Conservation (phyloP, 2,888 invertebrate genomes). For the Eumerus sabulonum region DNA sequence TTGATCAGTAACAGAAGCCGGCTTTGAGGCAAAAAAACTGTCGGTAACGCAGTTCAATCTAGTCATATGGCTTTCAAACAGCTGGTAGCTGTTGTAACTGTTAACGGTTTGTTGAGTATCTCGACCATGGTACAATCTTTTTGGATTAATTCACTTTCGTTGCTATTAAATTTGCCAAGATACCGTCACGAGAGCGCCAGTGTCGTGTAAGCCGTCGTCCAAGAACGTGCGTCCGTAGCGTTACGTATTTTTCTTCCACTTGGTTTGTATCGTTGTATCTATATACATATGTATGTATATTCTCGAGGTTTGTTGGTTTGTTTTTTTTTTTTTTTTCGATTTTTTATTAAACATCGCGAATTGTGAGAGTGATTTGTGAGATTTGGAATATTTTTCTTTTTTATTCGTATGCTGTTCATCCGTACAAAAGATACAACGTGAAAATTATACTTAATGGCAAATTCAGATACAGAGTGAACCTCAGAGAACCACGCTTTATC, state of each 20-base stretch:
- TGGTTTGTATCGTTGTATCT: not conserved
- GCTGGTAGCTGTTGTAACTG: slow-evolving; percentile 41
- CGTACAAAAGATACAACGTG: slow-evolving; percentile 30
- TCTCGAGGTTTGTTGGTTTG: not conserved
- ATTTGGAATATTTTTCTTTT: slow-evolving; percentile 2
- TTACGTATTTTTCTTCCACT: not conserved
- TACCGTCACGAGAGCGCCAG: slow-evolving; percentile 51
- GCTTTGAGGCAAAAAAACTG: not conserved
- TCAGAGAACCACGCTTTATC: slow-evolving; percentile 15
- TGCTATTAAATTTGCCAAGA: slow-evolving; percentile 65
- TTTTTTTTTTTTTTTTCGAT: not conserved
- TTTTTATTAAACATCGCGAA: slow-evolving; percentile 44
- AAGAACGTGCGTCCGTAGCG: slow-evolving; percentile 50
- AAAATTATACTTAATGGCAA: slow-evolving; percentile 43
- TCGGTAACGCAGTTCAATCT: slow-evolving; percentile 38
- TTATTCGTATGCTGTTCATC: not conserved
- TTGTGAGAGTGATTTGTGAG: slow-evolving; percentile 55
- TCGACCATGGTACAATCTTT: slow-evolving; percentile 30
- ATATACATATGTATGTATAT: no score
- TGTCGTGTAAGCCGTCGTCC: slow-evolving; percentile 53
- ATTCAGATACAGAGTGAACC: slow-evolving; percentile 34
- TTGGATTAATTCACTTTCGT: slow-evolving; percentile 64
- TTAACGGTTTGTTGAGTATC: slow-evolving; percentile 66
- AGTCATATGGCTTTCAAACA: slow-evolving; percentile 6
- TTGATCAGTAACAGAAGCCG: slow-evolving; percentile 38